These are phyloP conservation scores for Heterocephalus glaber DNA, from an alignment of 2,113 vertebrate genomes.

Conservation along the genomic window DNA sequence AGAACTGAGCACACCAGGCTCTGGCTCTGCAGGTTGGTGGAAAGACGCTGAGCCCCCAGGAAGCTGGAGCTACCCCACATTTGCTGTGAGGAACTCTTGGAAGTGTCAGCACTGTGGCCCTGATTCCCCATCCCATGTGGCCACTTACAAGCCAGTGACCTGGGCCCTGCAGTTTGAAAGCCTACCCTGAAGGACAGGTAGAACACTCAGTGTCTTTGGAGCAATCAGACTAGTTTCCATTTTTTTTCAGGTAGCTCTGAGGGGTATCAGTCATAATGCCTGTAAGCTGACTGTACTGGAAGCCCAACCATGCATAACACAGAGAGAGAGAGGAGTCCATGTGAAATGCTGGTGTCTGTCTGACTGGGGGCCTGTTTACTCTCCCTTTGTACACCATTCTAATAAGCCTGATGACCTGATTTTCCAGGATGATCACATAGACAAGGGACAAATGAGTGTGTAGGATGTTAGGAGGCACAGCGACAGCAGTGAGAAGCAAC, in stretches of 20 bases:
- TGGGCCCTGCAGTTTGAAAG: neutral
- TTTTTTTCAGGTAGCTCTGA: neutral
- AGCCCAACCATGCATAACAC: neutral
- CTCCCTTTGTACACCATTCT: accelerated
- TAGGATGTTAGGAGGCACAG: neutral
- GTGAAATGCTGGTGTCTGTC: accelerated
- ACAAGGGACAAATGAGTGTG: neutral
- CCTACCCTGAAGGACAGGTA: neutral
- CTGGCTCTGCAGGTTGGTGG: neutral
- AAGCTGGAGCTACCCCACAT: neutral
- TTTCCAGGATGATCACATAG: neutral
- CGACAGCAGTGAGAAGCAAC: neutral
- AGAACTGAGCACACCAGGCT: neutral
- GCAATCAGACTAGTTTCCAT: neutral
- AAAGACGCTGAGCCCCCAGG: neutral
- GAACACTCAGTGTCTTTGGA: neutral
- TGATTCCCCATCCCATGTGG: neutral
- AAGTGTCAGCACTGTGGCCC: neutral
- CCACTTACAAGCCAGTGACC: neutral
- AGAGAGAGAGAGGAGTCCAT: neutral
- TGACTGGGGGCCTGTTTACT: neutral
- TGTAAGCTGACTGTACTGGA: neutral
- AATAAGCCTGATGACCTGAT: neutral
- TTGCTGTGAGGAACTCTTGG: neutral
- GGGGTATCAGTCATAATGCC: accelerated